Evolutionary conservation across 2,113 vertebrate species (phyloP), one percentile per base, ranked within the genome.

Genomic region (Camelus dromedarius): DNA sequence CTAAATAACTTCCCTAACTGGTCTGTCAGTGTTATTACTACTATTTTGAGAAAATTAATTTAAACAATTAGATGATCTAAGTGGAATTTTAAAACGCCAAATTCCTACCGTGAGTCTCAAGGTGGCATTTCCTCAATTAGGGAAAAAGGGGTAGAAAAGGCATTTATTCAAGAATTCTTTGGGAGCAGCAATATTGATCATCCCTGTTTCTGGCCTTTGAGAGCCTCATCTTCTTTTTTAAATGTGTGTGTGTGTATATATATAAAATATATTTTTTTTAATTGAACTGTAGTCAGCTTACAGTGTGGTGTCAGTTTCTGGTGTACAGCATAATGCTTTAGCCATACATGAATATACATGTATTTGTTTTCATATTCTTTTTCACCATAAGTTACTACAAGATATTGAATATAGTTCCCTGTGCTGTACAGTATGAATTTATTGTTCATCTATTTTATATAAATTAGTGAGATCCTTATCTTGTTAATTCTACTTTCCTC

Each of bases 21-120:
- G 84, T 87, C 72, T 79, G 62, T 70, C 24, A 60, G 35, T 82
- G 62, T 84, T 32, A 38, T 72, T 85, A 50, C 67, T 95, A 70
- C 48, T 76, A n/a, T 92, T 91, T 60, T 92, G 91, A 79, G 73
- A 64, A 73, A 90, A 92, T 64, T 54, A 54, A 72, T 66, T 89
- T 62, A 19, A 67, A 84, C 82, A 76, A 79, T 92, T 81, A 94
- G 38, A 52, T 89, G 91, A 91, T 1, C 28, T 50, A 93, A 76
- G 72, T 14, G 73, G 54, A 89, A 93, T 93, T 75, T 85, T 64
- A 77, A 76, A 81, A 70, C 67, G 85, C 32, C 50, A 58, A 64
- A 82, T 89, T 89, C 83, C 67, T 64, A 32, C 35, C 28, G 13
- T 0, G 6, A 70, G 56, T 56, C 50, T 85, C 46, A 35, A 52